Base-by-base conservation (phyloP, 2,113 vertebrate genomes). In the Cebidichthys violaceus region DNA sequence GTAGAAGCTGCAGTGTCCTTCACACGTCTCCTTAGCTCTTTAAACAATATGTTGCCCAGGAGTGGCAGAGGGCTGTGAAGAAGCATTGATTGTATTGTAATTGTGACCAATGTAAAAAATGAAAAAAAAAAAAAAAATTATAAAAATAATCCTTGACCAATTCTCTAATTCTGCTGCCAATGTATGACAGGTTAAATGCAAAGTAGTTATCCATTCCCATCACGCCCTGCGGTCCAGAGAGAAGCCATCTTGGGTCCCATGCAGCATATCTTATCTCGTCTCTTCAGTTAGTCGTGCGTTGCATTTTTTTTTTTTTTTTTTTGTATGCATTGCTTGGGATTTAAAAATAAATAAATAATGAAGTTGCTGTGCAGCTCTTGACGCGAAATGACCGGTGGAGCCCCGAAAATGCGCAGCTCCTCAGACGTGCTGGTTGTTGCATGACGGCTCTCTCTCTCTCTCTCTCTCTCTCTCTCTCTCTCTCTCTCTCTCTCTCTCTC, bases 201-300 rank as follows among this genome's bases (percentile, higher is more conserved):
- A 35, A 41, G 13, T 2, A 64, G n/a, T 35, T 72, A 59, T 79
- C 35, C 27, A 66, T 65, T 57, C 69, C 50, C 77, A 47, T 27
- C 70, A 66, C 68, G 37, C 52, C 52, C 78, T 76, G 66, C 69
- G 50, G 62, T 41, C n/a, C 9, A 11, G 67, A 75, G 75, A 77
- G 61, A 22, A 67, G 54, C 61, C 69, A 61, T 50, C 59, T 50
- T 68, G 59, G 60, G 10, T 71, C 31, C 39, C 74, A 17, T 45
- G 27, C 66, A 52, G 43, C 65, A 3, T 2, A 37, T 57, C 60
- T 37, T 65, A 66, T 83, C 74, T 52, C n/a, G 31, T 55, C 39
- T 50, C 67, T 66, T 68, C 35, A 65, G 11, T 50, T 71, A n/a
- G 50, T 50, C 67, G 47, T 27, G 47, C 59, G n/a, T 24, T 61